These are phyloP conservation scores for Campaea margaritaria DNA, from an alignment of 2,888 invertebrate species.

Conservation along the genomic window DNA sequence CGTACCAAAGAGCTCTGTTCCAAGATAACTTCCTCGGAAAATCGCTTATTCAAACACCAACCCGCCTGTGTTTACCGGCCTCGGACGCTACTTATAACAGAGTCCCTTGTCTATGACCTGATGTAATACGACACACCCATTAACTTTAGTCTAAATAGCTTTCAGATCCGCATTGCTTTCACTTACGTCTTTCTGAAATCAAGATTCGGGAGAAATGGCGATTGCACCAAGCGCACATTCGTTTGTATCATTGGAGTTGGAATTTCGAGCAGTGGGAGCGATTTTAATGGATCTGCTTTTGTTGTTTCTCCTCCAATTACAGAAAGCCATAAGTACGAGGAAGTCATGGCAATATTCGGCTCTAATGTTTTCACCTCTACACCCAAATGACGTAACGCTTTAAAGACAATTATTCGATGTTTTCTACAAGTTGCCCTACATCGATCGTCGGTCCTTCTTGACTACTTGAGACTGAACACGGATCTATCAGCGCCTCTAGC, in stretches of 20 bases:
- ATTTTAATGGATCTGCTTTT: too few relatives aligned
- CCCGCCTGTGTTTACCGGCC: slow-evolving; percentile 38
- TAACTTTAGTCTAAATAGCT: slow-evolving; percentile 24
- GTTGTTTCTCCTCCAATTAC: too few relatives aligned
- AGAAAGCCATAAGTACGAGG: too few relatives aligned
- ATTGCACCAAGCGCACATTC: not conserved
- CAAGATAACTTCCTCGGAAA: slow-evolving; percentile 66
- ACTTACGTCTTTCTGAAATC: slow-evolving; percentile 5
- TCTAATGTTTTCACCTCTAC: too few relatives aligned
- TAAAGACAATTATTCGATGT: too few relatives aligned
- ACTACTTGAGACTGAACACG: slow-evolving; percentile 35
- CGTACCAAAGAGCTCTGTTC: slow-evolving; percentile 53
- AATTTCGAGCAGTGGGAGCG: too few relatives aligned
- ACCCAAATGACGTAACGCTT: too few relatives aligned
- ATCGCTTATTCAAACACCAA: slow-evolving; percentile 62
- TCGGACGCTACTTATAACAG: slow-evolving; percentile 24
- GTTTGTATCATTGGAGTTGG: too few relatives aligned
- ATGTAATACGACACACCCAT: slow-evolving; percentile 54
- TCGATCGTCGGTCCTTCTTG: slow-evolving; percentile 20
- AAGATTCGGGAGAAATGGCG: too few relatives aligned
- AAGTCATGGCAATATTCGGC: too few relatives aligned
- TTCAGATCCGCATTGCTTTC: slow-evolving; percentile 49
- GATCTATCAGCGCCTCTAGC: slow-evolving; percentile 47
- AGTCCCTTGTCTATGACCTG: slow-evolving; percentile 50
- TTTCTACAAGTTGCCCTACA: slow-evolving; percentile 3